Percentiles rank a stretch among this genome's conserved stretches.
These are phyloP conservation scores for Falco concolor DNA, from an alignment of 2,797 vertebrate genomes.

Conservation along the genomic window DNA sequence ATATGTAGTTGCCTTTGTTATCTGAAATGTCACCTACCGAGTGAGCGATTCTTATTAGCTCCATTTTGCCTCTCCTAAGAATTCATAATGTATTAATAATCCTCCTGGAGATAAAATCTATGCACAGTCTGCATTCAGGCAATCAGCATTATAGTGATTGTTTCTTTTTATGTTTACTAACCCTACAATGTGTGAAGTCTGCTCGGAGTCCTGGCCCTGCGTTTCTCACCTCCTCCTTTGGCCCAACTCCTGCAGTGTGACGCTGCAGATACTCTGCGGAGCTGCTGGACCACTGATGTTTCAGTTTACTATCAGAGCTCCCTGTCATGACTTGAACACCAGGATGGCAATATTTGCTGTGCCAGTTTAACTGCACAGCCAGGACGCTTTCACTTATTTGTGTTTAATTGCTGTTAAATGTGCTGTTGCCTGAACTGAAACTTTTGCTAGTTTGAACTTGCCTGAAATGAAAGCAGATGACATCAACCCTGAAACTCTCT, in stretches of 20 bases:
- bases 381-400: not conserved
- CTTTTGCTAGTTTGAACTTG: not conserved
- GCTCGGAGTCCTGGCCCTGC: not conserved
- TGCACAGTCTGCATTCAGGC: not conserved
- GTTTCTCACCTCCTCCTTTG: not conserved
- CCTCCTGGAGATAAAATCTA: constrained; percentile 7
- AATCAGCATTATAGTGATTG: not conserved
- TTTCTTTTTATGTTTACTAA: not conserved
- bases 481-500: not conserved
- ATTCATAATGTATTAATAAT: not conserved
- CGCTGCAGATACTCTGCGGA: not conserved
- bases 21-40: not conserved
- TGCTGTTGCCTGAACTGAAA: not conserved
- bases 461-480: not conserved
- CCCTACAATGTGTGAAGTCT: not conserved
- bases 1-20: not conserved
- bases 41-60: not conserved
- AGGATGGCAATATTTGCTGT: not conserved
- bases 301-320: not conserved
- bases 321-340: not conserved
- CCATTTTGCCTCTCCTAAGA: not conserved
- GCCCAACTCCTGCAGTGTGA: not conserved
- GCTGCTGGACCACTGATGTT: not conserved
- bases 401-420: not conserved
- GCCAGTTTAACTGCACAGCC: not conserved